Conservation (phyloP, 2,888 invertebrate species). For the Andricus curvator region DNA sequence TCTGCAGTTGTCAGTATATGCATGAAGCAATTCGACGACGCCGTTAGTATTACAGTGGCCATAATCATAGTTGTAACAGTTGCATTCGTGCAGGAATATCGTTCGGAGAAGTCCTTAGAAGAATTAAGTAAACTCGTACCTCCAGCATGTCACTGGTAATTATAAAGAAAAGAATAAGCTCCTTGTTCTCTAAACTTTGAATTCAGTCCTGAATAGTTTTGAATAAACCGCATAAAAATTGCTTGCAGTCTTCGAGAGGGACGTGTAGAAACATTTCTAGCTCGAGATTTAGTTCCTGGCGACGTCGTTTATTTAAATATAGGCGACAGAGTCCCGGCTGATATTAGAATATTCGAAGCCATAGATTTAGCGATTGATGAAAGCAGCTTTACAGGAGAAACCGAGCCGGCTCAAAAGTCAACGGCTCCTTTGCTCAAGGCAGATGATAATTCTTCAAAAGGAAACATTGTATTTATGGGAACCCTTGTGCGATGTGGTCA, state of each 20-base stretch:
- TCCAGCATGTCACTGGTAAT: constrained; percentile 95
- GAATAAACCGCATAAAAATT: constrained; percentile 10
- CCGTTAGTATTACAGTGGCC: constrained; percentile 97
- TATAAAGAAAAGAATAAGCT: constrained; percentile 16
- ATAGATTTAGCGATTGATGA: constrained; percentile 97
- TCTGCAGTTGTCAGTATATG: constrained; percentile 96
- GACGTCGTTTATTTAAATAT: constrained; percentile 95
- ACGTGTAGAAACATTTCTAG: constrained; percentile 92
- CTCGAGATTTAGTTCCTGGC: constrained; percentile 97
- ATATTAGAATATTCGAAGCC: constrained; percentile 95
- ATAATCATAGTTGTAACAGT: constrained; percentile 95
- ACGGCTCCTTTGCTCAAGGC: constrained; percentile 84
- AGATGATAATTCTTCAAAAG: constrained; percentile 84
- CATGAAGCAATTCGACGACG: constrained; percentile 99
- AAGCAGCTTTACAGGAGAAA: constrained; percentile 99
- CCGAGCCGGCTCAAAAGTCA: constrained; percentile 92
- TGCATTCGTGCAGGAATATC: constrained; percentile 99
- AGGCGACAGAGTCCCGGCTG: constrained; percentile 98
- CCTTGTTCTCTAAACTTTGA: background rate
- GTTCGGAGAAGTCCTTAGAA: constrained; percentile 98
- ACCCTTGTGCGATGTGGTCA: constrained; percentile 97
- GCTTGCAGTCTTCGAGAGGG: constrained; percentile 90
- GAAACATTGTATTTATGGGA: constrained; percentile 98
- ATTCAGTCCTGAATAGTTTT: constrained; percentile 4
- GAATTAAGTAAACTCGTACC: constrained; percentile 98